phyloP scores from a whole-genome alignment of 2,797 vertebrate species.

The Pangasius djambal region DNA sequence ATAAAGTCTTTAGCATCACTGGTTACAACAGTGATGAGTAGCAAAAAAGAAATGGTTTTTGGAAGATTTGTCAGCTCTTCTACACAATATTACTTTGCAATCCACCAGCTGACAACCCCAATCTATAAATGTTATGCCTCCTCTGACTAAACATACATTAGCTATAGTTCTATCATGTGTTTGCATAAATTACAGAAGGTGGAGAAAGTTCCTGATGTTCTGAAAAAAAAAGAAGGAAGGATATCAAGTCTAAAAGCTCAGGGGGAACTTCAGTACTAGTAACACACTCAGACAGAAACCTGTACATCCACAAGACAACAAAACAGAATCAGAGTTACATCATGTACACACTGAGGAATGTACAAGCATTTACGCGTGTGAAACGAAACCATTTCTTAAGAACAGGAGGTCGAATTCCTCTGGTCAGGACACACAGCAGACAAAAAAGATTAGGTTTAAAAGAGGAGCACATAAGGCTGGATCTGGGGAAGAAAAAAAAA shows the following conservation, averaged over 20 bases:
- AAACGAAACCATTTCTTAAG: slow-evolving; percentile 2
- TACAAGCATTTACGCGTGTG: no score
- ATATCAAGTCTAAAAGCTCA: no score
- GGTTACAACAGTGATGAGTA: no score
- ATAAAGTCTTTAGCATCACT: neutral
- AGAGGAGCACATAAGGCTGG: neutral
- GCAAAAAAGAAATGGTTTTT: no score
- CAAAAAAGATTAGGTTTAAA: neutral
- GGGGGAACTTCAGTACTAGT: neutral
- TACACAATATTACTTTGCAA: neutral
- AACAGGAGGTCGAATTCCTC: neutral
- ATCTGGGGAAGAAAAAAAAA: neutral
- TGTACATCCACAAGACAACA: neutral
- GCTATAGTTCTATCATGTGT: neutral
- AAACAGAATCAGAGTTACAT: neutral
- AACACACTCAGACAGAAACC: neutral
- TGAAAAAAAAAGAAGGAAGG: neutral
- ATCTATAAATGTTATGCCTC: neutral
- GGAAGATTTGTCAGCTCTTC: neutral
- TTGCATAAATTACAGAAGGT: neutral
- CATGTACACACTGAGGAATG: neutral
- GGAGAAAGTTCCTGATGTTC: neutral
- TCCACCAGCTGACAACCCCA: neutral
- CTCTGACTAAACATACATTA: neutral
- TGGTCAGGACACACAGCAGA: neutral